Evolutionary conservation across 2,113 vertebrate species (phyloP), one percentile per base, ranked within the genome.

Genomic region (Thinocorus orbignyianus): DNA sequence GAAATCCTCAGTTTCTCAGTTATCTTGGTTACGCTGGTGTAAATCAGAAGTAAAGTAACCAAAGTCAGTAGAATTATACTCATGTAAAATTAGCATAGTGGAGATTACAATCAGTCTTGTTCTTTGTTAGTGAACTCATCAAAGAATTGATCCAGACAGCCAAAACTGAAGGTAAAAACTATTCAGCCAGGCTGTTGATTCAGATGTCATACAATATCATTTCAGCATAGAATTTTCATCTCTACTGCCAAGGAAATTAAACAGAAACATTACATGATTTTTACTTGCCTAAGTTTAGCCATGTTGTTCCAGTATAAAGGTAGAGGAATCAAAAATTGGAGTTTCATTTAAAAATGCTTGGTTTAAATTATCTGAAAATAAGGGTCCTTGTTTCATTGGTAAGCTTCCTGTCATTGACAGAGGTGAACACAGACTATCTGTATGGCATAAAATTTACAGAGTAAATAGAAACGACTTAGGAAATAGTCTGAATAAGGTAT

Each of bases 161-260:
- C 35, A 95, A 92, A 97, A 91, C 60, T 76, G 77, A 97, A 95
- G 64, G 89, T 93, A 96, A 97, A 81, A 60, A 81, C 79, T 90
- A 10, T 93, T 97, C 95, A 97, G 73, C 69, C 93, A 95, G 88
- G 73, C 92, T 97, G 81, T 95, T 95, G 86, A 54, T 97, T 95
- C 97, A 96, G 92, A 94, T 96, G 95, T 97, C 97, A 94, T 97
- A 95, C 71, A 96, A 72, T 95, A 97, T 97, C 70, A 96, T 97
- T 97, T 96, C 90, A 97, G 96, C 96, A 92, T 96, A 97, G 94
- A 97, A 97, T 94, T 96, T 97, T 98, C 92, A 64, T 88, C 81
- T 60, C 52, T 82, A 72, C 90, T 98, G 97, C 95, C 97, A 98
- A 97, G 84, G 94, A 98, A 97, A 97, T 97, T 96, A 97, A 97